These are phyloP conservation scores for Eubasilissa regina DNA, from an alignment of 1,140 invertebrate genomes.

Conservation along the genomic window DNA sequence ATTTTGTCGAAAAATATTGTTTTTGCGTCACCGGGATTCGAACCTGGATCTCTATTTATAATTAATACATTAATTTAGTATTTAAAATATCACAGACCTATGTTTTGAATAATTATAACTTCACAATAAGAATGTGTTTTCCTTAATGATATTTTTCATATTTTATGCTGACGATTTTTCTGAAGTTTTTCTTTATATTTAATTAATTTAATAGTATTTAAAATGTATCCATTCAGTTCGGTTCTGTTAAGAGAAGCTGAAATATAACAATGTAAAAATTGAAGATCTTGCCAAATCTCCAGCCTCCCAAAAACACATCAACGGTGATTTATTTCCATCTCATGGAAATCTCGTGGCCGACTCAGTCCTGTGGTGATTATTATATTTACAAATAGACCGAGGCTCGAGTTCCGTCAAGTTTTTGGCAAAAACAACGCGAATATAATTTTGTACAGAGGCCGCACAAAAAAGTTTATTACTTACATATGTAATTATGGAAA, in stretches of 20 bases:
- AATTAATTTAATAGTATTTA: no score
- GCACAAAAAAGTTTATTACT: neutral
- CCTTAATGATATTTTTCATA: no score
- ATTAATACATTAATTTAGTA: no score
- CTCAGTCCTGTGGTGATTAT: slow-evolving; percentile 18
- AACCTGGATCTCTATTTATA: no score
- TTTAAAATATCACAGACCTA: no score
- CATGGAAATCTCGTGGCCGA: slow-evolving; percentile 43
- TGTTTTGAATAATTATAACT: no score
- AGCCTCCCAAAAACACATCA: slow-evolving; percentile 46
- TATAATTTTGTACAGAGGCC: neutral
- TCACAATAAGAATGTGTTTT: no score
- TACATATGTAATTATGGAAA: neutral
- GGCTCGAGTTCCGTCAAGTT: neutral
- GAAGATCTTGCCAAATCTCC: slow-evolving; percentile 36
- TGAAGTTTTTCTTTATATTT: no score
- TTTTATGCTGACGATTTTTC: no score
- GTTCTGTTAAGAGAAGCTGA: slow-evolving; percentile 20
- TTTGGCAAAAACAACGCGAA: slow-evolving; percentile 31
- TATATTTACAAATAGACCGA: slow-evolving; percentile 14
- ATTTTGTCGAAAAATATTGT: no score
- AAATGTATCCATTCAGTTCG: neutral
- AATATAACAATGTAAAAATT: slow-evolving; percentile 41
- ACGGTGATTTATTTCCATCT: slow-evolving; percentile 46
- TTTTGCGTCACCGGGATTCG: no score